Evolutionary conservation across 1,140 invertebrate genomes (phyloP), one percentile per base, ranked within the genome.

Genomic region (Papilio dardanus): DNA sequence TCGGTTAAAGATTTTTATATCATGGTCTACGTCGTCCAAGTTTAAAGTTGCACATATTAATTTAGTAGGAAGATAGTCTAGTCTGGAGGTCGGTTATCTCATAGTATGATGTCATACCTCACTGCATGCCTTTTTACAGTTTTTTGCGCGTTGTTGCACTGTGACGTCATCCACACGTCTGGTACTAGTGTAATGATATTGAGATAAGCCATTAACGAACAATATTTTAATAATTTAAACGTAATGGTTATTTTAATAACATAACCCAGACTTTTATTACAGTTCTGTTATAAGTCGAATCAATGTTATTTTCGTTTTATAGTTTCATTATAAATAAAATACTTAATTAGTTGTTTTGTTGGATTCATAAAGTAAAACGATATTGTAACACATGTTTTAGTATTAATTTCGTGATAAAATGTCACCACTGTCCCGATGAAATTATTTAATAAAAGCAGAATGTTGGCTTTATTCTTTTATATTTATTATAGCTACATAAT

Each of bases 71-170:
- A 24, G 35, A 40, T 73, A 28, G 14, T 46, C 7, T 24, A 33
- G 5, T 46, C 30, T 74, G 24, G 21, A 77, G 71, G 40, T 74
- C 67, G 69, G 74, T 76, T 68, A 66, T 80, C 37, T 80, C 75
- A 77, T 77, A 50, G 16, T 12, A 76, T 82, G 77, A 81, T 81
- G 76, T 80, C 76, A 80, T 78, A 74, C 74, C 35, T 75, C 42
- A 74, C 74, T 80, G 75, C 62, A 76, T 76, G 14, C 24, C 54
- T 62, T 62, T 62, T 62, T 28, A 6, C 54, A 62, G 24, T 30
- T 71, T n/a, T 71, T 71, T 71, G 40, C 40, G 19, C 16, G 68
- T 8, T 46, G 28, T 24, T 71, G 28, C 24, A 71, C 21, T 14
- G 54, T 73, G 71, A 73, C 46, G 46, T 73, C 71, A 73, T 73